Evolutionary conservation across 2,113 vertebrate species (phyloP).

Genomic region (Cyprinodon tularosa): DNA sequence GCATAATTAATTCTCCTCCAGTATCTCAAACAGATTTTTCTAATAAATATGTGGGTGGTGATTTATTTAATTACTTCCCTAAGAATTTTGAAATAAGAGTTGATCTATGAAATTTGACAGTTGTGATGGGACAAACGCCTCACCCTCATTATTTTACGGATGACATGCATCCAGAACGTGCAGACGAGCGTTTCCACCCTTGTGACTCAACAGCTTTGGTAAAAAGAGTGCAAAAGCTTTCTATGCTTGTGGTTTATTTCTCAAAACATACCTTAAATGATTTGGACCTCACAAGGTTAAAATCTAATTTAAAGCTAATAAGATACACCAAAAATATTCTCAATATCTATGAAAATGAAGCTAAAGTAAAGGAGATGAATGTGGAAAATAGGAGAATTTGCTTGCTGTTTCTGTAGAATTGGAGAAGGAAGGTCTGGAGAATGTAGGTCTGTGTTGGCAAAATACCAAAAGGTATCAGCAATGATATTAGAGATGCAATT

Average conservation of each 20-base stretch:
- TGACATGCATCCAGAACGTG: constrained; percentile 29
- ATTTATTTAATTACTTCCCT: constrained; percentile 72
- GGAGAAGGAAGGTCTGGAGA: no score
- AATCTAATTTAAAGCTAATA: no score
- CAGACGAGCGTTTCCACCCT: background rate
- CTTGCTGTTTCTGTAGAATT: background rate
- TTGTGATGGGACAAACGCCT: constrained; percentile 43
- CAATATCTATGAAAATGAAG: background rate
- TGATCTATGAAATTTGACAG: constrained; percentile 72
- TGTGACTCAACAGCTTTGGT: constrained; percentile 6
- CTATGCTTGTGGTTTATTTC: background rate
- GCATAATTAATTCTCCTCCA: constrained; percentile 69
- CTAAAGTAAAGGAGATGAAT: background rate
- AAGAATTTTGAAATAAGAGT: constrained; percentile 60
- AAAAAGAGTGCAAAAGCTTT: background rate
- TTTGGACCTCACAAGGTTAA: background rate
- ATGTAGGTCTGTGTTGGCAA: no score
- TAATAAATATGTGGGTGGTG: constrained; percentile 72
- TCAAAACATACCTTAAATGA: background rate
- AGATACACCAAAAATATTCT: background rate
- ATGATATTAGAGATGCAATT: no score
- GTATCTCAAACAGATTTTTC: constrained; percentile 64
- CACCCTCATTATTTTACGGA: constrained; percentile 57
- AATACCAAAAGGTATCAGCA: no score
- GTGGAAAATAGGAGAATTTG: background rate